Evolutionary conservation across 2,797 vertebrate genomes (phyloP).

Genomic region (Gymnothorax reevesii): DNA sequence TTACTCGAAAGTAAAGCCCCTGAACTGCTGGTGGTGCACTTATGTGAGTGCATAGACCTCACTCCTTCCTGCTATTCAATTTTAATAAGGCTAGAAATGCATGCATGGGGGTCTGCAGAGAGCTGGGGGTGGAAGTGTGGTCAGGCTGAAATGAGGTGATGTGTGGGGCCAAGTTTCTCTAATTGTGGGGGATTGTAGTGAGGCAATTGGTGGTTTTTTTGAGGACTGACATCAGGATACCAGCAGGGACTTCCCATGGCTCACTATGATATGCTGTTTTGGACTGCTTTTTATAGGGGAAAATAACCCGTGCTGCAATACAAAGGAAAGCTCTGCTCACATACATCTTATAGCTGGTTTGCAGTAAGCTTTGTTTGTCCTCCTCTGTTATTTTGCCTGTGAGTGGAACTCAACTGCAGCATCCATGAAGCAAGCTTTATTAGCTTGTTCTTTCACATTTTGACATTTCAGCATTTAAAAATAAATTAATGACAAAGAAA

Average conservation of each 20-base stretch:
- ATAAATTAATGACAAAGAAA: not conserved
- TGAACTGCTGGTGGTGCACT: slow-evolving; percentile 50
- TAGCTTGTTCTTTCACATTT: not conserved
- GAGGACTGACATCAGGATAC: slow-evolving; percentile 1
- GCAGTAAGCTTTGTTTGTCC: not conserved
- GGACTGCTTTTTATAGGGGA: slow-evolving; percentile 14
- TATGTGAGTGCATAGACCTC: slow-evolving; percentile 39
- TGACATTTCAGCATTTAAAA: not conserved
- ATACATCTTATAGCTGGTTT: not conserved
- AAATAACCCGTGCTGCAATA: not conserved
- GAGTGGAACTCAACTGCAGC: not conserved
- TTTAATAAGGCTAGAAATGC: slow-evolving; percentile 57
- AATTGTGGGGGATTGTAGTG: slow-evolving; percentile 19
- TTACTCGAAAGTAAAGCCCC: slow-evolving; percentile 48
- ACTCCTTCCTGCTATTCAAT: slow-evolving; percentile 42
- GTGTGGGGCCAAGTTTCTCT: slow-evolving; percentile 1
- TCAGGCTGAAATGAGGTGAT: not conserved
- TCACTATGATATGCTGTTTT: not conserved
- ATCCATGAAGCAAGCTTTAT: not conserved
- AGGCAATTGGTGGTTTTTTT: not conserved
- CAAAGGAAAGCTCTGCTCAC: not conserved
- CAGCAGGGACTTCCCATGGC: not conserved
- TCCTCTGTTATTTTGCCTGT: not conserved
- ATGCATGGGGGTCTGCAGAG: slow-evolving; percentile 12
- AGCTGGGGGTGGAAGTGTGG: not conserved